Conservation (phyloP, 92 coral and sea anemone genomes). For the Zoanthus sociatus region DNA sequence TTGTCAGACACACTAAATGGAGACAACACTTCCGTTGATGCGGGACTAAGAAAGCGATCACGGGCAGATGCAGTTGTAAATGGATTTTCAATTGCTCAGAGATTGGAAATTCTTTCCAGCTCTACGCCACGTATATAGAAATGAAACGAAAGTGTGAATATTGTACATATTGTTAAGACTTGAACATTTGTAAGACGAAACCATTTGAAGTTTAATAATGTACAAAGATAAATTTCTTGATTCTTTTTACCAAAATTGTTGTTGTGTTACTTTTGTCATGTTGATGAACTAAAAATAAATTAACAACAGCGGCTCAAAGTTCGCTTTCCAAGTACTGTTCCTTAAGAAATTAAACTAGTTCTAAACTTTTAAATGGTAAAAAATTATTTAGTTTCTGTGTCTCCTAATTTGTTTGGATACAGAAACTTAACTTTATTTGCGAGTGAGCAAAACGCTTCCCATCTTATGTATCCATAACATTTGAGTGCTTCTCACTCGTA, state of each 20-base stretch:
- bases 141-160: neutral
- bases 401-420: neutral
- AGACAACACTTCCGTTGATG: conserved; percentile 60
- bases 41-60: conserved; percentile 62
- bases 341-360: conserved; percentile 31
- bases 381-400: neutral
- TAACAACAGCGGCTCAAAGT: conserved; percentile 16
- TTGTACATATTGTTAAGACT: conserved; percentile 25
- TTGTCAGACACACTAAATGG: conserved; percentile 95
- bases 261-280: conserved; percentile 30
- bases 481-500: neutral
- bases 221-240: neutral
- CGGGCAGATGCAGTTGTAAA: conserved; percentile 85
- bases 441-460: neutral
- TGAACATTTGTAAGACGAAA: neutral
- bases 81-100: conserved; percentile 95
- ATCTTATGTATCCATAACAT: neutral
- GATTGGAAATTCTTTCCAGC: conserved; percentile 89
- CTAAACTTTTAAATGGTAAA: neutral
- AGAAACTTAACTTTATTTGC: neutral
- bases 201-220: neutral
- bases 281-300: neutral
- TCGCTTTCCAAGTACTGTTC: neutral
- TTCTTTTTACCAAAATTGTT: neutral
- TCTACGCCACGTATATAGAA: conserved; percentile 22